Conservation (phyloP, 2,797 vertebrate species). For the Helostoma temminkii region DNA sequence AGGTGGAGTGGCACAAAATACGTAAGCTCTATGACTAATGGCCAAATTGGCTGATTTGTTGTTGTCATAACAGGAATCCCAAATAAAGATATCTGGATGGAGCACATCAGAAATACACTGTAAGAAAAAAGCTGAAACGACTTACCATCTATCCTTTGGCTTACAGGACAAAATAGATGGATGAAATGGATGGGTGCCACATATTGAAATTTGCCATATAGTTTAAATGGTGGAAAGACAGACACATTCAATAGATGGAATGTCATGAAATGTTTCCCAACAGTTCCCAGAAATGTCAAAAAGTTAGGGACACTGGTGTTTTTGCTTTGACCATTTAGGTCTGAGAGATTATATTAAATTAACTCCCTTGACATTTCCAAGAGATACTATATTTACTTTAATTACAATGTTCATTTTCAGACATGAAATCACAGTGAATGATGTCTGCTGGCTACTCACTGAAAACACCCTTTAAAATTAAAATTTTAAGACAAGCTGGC, state of each 20-base stretch:
- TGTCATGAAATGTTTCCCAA: conserved; percentile 34
- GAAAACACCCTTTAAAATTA: neutral
- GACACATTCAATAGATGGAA: conserved; percentile 47
- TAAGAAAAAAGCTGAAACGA: conserved; percentile 63
- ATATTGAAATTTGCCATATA: conserved; percentile 43
- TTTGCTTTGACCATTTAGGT: neutral
- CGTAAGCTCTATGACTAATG: conserved; percentile 30
- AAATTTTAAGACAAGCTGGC: neutral
- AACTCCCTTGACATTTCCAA: neutral
- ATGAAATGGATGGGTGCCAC: conserved; percentile 62
- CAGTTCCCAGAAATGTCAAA: conserved; percentile 14
- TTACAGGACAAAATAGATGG: conserved; percentile 67
- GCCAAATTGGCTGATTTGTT: conserved; percentile 29
- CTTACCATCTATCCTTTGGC: conserved; percentile 75
- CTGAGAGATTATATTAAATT: neutral
- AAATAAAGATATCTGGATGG: conserved; percentile 38
- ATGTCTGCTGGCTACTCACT: neutral
- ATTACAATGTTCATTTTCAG: neutral
- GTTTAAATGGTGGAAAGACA: conserved; percentile 48
- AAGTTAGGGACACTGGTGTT: neutral
- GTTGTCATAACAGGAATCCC: conserved; percentile 17
- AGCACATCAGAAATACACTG: conserved; percentile 32
- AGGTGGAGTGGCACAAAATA: conserved; percentile 1
- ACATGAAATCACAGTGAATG: neutral
- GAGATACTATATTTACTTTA: conserved; percentile 6